phyloP scores from a whole-genome alignment of 2,888 invertebrate species.

The Drosophila neonasuta region DNA sequence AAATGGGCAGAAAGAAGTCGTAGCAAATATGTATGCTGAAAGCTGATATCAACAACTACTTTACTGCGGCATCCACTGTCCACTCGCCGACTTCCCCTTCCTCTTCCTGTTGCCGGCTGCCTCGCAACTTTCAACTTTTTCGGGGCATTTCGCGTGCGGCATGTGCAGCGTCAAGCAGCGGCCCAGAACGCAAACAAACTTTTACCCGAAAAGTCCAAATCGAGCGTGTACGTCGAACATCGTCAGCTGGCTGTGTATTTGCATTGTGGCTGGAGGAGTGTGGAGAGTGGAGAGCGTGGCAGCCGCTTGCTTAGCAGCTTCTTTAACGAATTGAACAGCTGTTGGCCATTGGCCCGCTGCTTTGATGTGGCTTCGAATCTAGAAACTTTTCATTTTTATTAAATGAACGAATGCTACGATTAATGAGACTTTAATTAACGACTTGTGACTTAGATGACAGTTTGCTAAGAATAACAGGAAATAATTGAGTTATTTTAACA shows the following conservation, averaged over 20 bases:
- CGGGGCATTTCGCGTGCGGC: constrained; percentile 55
- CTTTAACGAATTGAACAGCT: constrained; percentile 62
- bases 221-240: constrained; percentile 58
- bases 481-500: no score
- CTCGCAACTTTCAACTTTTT: constrained; percentile 19
- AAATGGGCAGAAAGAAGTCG: constrained; percentile 34
- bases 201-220: constrained; percentile 63
- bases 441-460: neutral
- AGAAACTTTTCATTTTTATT: constrained; percentile 27
- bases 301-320: constrained; percentile 28
- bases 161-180: constrained; percentile 39
- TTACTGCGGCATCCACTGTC: constrained; percentile 22
- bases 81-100: constrained; percentile 10
- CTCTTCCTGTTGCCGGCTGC: neutral
- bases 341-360: constrained; percentile 56
- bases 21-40: constrained; percentile 51
- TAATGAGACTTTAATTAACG: constrained; percentile 1
- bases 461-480: neutral
- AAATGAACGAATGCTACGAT: constrained; percentile 23
- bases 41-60: constrained; percentile 73
- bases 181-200: constrained; percentile 55
- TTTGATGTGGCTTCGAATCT: constrained; percentile 11
- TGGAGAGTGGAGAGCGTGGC: constrained; percentile 21
- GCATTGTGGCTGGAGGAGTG: neutral
- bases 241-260: constrained; percentile 58